Base-by-base conservation (phyloP, 2,797 vertebrate genomes). In the Pyrocephalus nanus region DNA sequence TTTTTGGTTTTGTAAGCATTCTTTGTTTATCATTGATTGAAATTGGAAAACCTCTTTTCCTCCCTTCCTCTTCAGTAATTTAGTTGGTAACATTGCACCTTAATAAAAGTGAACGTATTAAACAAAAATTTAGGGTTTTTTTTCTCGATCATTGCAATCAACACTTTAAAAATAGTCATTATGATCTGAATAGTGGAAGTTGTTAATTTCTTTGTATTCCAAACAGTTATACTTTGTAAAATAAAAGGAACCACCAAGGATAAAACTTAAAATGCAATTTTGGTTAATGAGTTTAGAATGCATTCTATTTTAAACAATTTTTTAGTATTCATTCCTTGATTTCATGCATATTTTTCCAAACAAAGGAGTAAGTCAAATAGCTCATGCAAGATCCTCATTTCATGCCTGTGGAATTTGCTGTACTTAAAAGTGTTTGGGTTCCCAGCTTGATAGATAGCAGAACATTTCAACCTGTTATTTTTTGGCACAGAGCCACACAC, bases 391-490 rank as follows among this genome's bases (percentile, higher is more conserved):
- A 58, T 16, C 15, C 7, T 82, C 14, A 62, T 81, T 84, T 58
- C 36, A 26, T 54, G 22, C 17, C 18, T 47, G 9, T 76, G 30
- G 30, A 21, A 48, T 88, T 70, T 67, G 11, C 45, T 80, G 29
- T 55, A n/a, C 51, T 81, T 71, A 17, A 53, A 48, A 73, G 9
- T 55, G 15, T 70, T 89, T 40, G 79, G 19, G 21, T 90, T 91
- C 34, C 8, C 57, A 80, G 40, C 26, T 83, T 78, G 73, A 69
- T 9, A 61, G 73, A 67, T 30, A 75, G 32, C 40, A 55, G 18
- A 67, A 40, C 48, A 38, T 77, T 94, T 88, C 71, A 87, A 4
- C 26, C 29, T 88, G 85, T n/a, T 85, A 77, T 91, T 92, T 90
- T 72, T 64, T 93, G 80, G 40, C 64, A 69, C 8, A 0, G 5